These are phyloP conservation scores for Clinocottus analis DNA, from an alignment of 2,113 vertebrate genomes.

Conservation along the genomic window DNA sequence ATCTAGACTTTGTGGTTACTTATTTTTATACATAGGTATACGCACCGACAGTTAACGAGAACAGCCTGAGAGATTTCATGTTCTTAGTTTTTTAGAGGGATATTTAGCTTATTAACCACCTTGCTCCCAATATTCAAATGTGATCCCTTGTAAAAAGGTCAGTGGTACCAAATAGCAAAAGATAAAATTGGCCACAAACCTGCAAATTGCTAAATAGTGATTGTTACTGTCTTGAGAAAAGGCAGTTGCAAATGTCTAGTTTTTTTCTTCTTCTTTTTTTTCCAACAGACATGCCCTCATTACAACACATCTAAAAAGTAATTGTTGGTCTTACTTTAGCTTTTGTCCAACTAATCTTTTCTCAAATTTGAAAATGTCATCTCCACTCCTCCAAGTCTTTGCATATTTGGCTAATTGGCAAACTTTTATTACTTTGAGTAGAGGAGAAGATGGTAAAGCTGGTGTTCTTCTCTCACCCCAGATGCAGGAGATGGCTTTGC, in stretches of 20 bases:
- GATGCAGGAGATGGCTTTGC: constrained; percentile 99
- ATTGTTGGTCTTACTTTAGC: neutral
- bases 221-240: constrained; percentile 6
- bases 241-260: neutral
- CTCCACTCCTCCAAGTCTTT: constrained; percentile 42
- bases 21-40: neutral
- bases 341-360: constrained; percentile 25
- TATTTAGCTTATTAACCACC: neutral
- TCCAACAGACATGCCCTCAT: constrained; percentile 27
- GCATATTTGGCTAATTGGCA: constrained; percentile 75
- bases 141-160: neutral
- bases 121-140: neutral
- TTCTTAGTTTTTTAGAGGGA: neutral
- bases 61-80: neutral
- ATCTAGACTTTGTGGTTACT: constrained; percentile 5
- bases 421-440: constrained; percentile 44
- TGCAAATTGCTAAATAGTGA: constrained; percentile 2
- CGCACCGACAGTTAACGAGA: neutral
- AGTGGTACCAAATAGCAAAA: neutral
- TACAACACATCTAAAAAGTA: neutral
- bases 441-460: constrained; percentile 80
- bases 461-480: constrained; percentile 87
- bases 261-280: neutral
- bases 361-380: constrained; percentile 56
- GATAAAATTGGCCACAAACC: neutral